Conservation (phyloP, 2,113 vertebrate species). For the Nesogale talazaci region DNA sequence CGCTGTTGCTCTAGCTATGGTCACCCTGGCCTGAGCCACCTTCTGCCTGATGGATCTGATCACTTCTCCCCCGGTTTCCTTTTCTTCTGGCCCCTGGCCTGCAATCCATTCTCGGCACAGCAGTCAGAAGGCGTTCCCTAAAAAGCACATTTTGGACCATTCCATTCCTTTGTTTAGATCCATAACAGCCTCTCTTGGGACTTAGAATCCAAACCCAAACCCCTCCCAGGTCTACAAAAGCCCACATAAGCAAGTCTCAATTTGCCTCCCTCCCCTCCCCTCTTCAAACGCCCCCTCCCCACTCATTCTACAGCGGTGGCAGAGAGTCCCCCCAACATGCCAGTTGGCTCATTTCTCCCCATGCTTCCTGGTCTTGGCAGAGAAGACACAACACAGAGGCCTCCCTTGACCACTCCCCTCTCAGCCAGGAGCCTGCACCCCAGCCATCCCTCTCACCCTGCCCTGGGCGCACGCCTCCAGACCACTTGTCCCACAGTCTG, state of each 20-base stretch:
- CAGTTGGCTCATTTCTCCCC: not conserved
- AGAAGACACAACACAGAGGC: not conserved
- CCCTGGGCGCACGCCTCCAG: not conserved
- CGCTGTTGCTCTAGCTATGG: not conserved
- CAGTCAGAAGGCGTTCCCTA: not conserved
- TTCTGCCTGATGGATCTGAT: not conserved
- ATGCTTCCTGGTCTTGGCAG: not conserved
- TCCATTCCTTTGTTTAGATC: not conserved
- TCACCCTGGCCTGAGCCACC: not conserved
- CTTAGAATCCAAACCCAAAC: constrained; percentile 28
- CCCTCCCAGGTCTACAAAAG: not conserved
- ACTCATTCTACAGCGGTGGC: not conserved
- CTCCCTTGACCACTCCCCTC: not conserved
- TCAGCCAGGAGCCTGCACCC: not conserved
- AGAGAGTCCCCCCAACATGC: not conserved
- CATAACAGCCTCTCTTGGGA: not conserved
- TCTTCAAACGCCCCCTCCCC: not conserved
- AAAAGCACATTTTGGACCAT: not conserved
- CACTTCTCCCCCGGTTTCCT: not conserved
- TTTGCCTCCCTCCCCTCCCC: not conserved
- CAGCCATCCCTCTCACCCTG: not conserved
- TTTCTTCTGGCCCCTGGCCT: not conserved
- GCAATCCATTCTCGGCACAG: not conserved
- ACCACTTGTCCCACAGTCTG: not conserved
- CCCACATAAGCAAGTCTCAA: not conserved